Base-by-base conservation (phyloP, 2,797 vertebrate genomes). In the Phataginus tricuspis region DNA sequence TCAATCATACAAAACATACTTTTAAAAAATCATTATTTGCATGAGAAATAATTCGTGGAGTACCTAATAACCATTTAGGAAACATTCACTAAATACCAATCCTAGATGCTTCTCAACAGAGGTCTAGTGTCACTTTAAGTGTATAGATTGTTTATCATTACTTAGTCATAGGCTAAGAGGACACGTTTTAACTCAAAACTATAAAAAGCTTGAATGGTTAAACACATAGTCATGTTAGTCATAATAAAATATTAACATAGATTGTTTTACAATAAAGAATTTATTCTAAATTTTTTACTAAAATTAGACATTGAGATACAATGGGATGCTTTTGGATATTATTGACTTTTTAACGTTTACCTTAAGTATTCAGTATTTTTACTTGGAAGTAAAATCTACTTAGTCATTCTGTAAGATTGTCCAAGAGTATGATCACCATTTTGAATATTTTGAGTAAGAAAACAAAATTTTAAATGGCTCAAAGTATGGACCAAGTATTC, bases 391-490 rank as follows among this genome's bases (percentile, higher is more conserved):
- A 86, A 92, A 94, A 85, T 69, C 23, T 86, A 86, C 59, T 55
- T 88, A 29, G 19, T 68, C 51, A 78, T 45, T 14, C 64, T 31
- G 1, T 66, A 91, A 74, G 34, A 37, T 75, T 75, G 16, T 21
- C 51, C 25, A 96, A 71, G 1, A 69, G 69, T 53, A 11, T 61
- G 21, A 79, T 90, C 13, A 66, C 31, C 5, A 57, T 69, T 96
- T 96, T 55, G 29, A 86, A n/a, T 90, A 74, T 78, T 83, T 95
- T 79, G 59, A 79, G 16, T 14, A 57, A 84, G n/a, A 91, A 87
- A 55, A 39, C 3, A 74, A 71, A 42, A 77, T 90, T 82, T 4
- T 57, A 55, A 77, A 21, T 90, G 18, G 27, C 78, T 88, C 7
- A 86, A 64, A 90, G 7, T 27, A 72, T 34, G 10, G 64, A 51